Base-by-base conservation (phyloP, 2,113 vertebrate genomes). In the Protobothrops mucrosquamatus region DNA sequence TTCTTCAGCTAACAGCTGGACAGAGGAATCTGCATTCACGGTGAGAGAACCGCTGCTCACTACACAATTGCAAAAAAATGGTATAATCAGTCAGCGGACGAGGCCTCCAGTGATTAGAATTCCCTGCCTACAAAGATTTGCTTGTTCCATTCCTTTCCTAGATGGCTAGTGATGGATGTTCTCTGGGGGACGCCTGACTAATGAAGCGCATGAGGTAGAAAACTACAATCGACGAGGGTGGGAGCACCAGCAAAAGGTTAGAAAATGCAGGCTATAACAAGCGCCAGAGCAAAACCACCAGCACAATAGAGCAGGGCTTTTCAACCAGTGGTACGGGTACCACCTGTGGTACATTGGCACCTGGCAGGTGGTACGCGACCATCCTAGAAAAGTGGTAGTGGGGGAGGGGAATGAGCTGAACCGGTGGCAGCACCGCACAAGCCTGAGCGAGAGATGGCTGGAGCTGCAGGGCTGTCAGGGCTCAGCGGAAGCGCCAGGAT, bases 41-140 rank as follows among this genome's bases (percentile, higher is more conserved):
- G 98, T 98, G 96, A 99, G 85, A 0, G 99, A 99, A 85, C 99
- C 99, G 0, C 99, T 99, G 98, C 98, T 99, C 95, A 99, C 99
- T 99, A 96, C 0, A 0, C 46, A 34, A 14, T 1, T 20, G 39
- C 1, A 52, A 2, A 1, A 4, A 39, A 81, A 81, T 22, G 34
- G 69, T 39, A 39, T 8, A 39, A 22, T 81, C 69, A 9, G 69
- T 81, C 69, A 81, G 34, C 20, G 69, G 69, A 39, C 69, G 20
- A 81, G 69, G n/a, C 5, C 69, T 18, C 14, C n/a, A 6, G n/a
- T 20, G 6, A 39, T 39, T 81, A 81, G 69, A 20, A 81, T 81
- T 81, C 34, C 69, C 69, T 22, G 18, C 69, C 14, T 22, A 81
- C 6, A 39, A 34, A 81, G 18, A 39, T 39, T 8, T 22, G 69